Evolutionary conservation across 2,888 invertebrate genomes (phyloP).

Genomic region (Leptinotarsa tumamoca): DNA sequence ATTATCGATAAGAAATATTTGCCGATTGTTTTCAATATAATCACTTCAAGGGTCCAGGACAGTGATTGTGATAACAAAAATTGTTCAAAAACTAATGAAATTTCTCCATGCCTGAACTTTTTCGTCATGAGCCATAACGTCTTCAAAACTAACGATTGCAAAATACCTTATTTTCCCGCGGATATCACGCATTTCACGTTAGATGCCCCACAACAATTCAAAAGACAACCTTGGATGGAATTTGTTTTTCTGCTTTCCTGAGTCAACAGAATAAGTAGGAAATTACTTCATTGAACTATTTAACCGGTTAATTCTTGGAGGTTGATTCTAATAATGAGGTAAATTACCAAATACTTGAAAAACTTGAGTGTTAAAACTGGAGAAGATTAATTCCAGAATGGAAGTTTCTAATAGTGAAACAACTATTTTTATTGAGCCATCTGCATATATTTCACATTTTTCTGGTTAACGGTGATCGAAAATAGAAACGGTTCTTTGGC

Average conservation of each 20-base stretch:
- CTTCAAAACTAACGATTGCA: background rate
- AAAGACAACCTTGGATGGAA: constrained; percentile 4
- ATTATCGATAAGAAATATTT: too few species aligned
- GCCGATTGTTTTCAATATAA: too few species aligned
- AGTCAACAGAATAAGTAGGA: background rate
- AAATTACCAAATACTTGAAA: background rate
- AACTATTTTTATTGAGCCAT: background rate
- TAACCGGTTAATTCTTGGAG: constrained; percentile 2
- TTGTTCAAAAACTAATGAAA: too few species aligned
- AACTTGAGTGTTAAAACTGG: background rate
- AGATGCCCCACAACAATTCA: background rate
- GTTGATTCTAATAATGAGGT: background rate
- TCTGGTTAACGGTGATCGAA: background rate
- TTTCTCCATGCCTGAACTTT: too few species aligned
- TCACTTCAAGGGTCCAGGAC: too few species aligned
- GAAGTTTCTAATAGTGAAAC: background rate
- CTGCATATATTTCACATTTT: background rate
- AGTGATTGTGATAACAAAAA: too few species aligned
- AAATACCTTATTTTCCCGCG: background rate
- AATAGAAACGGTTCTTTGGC: background rate
- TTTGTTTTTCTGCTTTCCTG: background rate
- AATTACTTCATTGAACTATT: background rate
- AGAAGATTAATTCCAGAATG: background rate
- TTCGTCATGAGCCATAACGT: too few species aligned
- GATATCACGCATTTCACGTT: constrained; percentile 9